These are phyloP conservation scores for Melanotaenia duboulayi DNA, from an alignment of 2,113 vertebrate genomes.

Conservation along the genomic window DNA sequence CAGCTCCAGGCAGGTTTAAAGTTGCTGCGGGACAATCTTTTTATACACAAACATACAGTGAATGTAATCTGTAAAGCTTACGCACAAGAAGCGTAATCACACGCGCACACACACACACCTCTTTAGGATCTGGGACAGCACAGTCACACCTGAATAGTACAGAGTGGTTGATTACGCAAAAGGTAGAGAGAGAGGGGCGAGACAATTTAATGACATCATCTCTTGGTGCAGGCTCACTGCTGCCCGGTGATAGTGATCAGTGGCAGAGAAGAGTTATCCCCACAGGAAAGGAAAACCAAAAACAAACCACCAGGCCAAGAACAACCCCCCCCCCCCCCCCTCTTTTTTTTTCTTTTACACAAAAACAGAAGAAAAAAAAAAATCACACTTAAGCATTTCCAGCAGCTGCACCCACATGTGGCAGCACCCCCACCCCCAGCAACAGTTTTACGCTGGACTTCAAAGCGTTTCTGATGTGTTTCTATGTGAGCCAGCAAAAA, in stretches of 20 bases:
- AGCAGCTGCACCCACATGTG: slow-evolving; percentile 35
- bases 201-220: slow-evolving; percentile 73
- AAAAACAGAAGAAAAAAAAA: slow-evolving; percentile 38
- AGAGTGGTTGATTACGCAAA: slow-evolving; percentile 65
- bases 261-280: slow-evolving; percentile 33
- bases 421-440: not conserved
- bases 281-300: slow-evolving; percentile 25
- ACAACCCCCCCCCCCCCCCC: too few species aligned
- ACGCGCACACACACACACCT: slow-evolving; percentile 27
- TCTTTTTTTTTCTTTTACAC: slow-evolving; percentile 21
- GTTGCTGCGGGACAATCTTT: slow-evolving; percentile 69
- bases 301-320: not conserved
- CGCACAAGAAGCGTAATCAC: slow-evolving; percentile 55
- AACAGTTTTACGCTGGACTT: slow-evolving; percentile 23
- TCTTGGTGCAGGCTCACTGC: slow-evolving; percentile 53
- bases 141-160: slow-evolving; percentile 71
- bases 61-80: slow-evolving; percentile 74
- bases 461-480: slow-evolving; percentile 50
- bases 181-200: slow-evolving; percentile 43
- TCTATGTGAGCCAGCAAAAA: slow-evolving; percentile 55
- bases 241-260: slow-evolving; percentile 47
- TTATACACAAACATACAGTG: slow-evolving; percentile 70
- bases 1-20: slow-evolving; percentile 66
- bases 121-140: slow-evolving; percentile 55
- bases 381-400: slow-evolving; percentile 41